Evolutionary conservation across 1,140 invertebrate species (phyloP), one percentile per base, ranked within the genome.

Genomic region (Heterodera carotae): DNA sequence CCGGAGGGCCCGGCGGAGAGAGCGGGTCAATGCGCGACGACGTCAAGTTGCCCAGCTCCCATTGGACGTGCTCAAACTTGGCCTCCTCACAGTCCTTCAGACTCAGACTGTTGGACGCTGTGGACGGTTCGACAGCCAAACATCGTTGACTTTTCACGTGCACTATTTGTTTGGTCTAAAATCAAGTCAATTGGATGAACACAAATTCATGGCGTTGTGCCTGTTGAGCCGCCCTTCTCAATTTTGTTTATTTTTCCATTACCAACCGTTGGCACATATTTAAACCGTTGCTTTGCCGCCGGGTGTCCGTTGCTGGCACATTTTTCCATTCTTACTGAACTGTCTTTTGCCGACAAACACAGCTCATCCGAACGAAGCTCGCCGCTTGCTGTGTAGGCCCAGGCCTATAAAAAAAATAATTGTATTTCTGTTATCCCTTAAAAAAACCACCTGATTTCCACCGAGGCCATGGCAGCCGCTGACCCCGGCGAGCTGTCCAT

Each of bases 321-420:
- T 73, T 83, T 83, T 34, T 83, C 82, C 83, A 83, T 59, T 39
- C 60, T 34, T 18, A 83, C 33, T 75, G 29, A 27, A 27, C 75
- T 31, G 34, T 68, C 62, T 31, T 53, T 48, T 15, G 59, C 74
- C 27, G 83, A 34, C 39, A 83, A 59, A 75, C 82, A 83, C 10
- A 80, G 22, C 72, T 83, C 82, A 60, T 83, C 82, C 8, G 82
- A 85, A 27, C 82, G 80, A 60, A 83, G 82, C 48, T 84, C 81
- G 7, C 82, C 82, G 33, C 77, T 48, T 64, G 15, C 43, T 25
- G 82, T 84, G 10, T 84, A 69, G 59, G 75, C 75, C 82, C 82
- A 83, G 48, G 80, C 81, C 81, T 81, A 22, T n/a, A 59, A 59
- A 53, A 33, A 76, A 0, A 22, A 2, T 56, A n/a, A n/a, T 56